Conservation (phyloP, 2,113 vertebrate species). For the Talpa occidentalis region DNA sequence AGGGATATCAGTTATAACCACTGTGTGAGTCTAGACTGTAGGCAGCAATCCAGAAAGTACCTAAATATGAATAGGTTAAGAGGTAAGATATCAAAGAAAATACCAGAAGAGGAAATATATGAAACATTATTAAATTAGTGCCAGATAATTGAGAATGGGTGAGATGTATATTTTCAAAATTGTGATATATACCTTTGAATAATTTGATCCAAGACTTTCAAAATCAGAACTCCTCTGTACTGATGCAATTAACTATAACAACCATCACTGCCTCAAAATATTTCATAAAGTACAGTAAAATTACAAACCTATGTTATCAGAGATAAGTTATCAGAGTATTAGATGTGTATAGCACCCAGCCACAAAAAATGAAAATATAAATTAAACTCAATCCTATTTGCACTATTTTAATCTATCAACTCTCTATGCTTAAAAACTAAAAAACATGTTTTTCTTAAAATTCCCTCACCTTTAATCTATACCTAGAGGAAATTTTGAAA, state of each 20-base stretch:
- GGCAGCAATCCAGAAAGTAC: neutral
- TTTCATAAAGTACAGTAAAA: neutral
- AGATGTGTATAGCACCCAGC: neutral
- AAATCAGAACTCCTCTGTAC: neutral
- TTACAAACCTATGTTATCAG: neutral
- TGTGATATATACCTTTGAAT: neutral
- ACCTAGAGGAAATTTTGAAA: neutral
- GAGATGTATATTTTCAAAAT: neutral
- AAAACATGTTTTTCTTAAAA: neutral
- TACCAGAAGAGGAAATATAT: neutral
- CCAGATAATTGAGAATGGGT: neutral
- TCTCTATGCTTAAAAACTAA: neutral
- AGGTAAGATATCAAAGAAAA: neutral
- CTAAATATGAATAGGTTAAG: neutral
- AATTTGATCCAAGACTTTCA: neutral
- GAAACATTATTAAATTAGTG: neutral
- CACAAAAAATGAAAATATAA: constrained; percentile 29
- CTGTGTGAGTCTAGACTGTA: neutral
- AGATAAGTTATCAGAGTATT: neutral
- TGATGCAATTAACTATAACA: neutral
- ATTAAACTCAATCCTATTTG: neutral
- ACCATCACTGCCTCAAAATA: neutral
- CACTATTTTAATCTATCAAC: neutral
- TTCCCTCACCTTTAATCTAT: neutral
- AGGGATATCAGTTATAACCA: neutral